These are phyloP conservation scores for Lasioglossum calceatum DNA, from an alignment of 2,888 invertebrate species.

Conservation along the genomic window DNA sequence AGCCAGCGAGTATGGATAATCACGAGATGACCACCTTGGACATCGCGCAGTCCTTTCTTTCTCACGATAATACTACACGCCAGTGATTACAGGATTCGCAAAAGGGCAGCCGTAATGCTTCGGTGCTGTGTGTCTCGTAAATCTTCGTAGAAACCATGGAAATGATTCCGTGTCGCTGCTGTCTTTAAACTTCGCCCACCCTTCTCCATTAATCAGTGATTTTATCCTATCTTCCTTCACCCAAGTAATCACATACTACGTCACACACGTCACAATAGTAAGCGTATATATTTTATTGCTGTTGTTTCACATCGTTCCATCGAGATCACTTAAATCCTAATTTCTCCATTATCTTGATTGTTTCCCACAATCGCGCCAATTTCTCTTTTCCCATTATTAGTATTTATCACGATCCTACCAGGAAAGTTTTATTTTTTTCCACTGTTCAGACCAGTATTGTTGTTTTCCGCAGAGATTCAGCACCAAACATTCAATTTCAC, in stretches of 20 bases:
- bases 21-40: conserved; percentile 71
- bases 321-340: background rate
- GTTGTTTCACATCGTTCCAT: background rate
- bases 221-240: background rate
- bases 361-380: background rate
- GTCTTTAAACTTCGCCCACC: background rate
- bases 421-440: background rate
- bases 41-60: conserved; percentile 64
- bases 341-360: background rate
- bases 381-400: background rate
- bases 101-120: conserved; percentile 2
- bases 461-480: background rate
- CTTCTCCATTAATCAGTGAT: background rate
- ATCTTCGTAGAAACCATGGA: background rate
- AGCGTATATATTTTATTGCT: background rate
- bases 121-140: background rate
- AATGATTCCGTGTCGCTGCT: background rate
- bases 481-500: background rate
- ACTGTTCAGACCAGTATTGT: background rate
- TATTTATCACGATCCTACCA: background rate
- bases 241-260: background rate
- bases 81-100: conserved; percentile 40
- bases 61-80: conserved; percentile 67
- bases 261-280: background rate
- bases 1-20: conserved; percentile 53